Evolutionary conservation across 2,888 invertebrate species (phyloP), one percentile per base, ranked within the genome.

Genomic region (Schrankia costaestrigalis): DNA sequence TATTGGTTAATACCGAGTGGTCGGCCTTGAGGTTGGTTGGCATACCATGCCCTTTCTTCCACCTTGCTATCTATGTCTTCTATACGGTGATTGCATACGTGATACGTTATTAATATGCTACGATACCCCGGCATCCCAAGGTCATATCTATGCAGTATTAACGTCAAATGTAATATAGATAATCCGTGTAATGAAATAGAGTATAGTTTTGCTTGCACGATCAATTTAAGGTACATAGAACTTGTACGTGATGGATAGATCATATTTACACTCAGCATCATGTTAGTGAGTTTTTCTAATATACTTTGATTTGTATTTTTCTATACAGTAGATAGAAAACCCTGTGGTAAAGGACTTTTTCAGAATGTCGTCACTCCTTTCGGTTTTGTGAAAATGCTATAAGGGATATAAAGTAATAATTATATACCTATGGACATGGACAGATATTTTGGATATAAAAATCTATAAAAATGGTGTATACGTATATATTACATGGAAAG

Each of bases 21-120:
- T 48, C 54, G 76, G 68, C 84, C 83, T 85, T 83, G 80, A 64
- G 41, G 38, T 40, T 64, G 64, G 55, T 71, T 79, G 75, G 75
- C 81, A 82, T 81, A 75, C 80, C 80, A 75, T 82, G 85, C 79
- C 84, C 84, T 86, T 86, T 79, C 79, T 78, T 86, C 85, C 80
- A 84, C 85, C 80, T 82, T 79, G 78, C 74, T 76, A 73, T 58
- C 73, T 77, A 79, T 76, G 75, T 82, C 79, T 83, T 79, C 78
- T 67, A 74, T 57, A 83, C 79, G 77, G 68, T 71, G 81, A 78
- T 76, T 80, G 84, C 81, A 81, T 83, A 82, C 82, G 58, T 75
- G 80, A 83, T 79, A 66, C 60, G 58, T 70, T 76, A 81, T 84
- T 83, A 82, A 78, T 81, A 84, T 84, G 82, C 81, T 75, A 70